A percentile compares a stretch with the other conserved stretches of the same genome.
phyloP scores from a whole-genome alignment of 2,888 invertebrate species.

The Leistus spinibarbis region DNA sequence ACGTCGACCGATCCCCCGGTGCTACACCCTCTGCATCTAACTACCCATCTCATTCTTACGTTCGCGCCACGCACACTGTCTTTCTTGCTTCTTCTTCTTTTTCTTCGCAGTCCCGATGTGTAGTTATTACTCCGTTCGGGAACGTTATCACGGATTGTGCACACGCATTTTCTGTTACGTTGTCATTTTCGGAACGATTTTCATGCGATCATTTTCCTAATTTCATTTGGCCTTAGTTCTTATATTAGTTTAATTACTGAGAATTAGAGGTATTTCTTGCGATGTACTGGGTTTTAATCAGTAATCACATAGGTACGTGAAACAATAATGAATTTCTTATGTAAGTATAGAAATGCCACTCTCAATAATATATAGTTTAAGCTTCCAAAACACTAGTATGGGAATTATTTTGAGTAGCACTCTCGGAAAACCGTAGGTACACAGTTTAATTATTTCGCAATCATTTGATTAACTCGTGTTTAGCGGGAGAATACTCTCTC shows the following conservation, averaged over 20 bases:
- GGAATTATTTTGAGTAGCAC: neutral
- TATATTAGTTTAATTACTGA: neutral
- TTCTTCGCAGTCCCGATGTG: neutral
- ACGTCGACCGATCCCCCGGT: constrained; percentile 45
- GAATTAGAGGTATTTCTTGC: neutral
- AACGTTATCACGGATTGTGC: constrained; percentile 24
- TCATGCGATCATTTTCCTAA: neutral
- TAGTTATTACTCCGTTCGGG: neutral
- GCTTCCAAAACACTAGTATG: neutral
- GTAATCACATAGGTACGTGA: neutral
- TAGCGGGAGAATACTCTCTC: constrained; percentile 10
- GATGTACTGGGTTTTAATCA: no score
- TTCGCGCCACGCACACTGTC: neutral
- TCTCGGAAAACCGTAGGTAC: neutral
- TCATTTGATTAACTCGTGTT: constrained; percentile 35
- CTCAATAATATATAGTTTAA: neutral
- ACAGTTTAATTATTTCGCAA: constrained; percentile 36
- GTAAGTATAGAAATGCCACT: neutral
- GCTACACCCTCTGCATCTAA: neutral
- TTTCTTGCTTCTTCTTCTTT: no score
- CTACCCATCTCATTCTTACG: neutral
- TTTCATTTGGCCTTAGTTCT: neutral
- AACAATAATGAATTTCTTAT: neutral
- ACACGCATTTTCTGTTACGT: constrained; percentile 7
- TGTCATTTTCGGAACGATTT: neutral